Base-by-base conservation (phyloP, 2,113 vertebrate species). In the Lasiurus borealis region DNA sequence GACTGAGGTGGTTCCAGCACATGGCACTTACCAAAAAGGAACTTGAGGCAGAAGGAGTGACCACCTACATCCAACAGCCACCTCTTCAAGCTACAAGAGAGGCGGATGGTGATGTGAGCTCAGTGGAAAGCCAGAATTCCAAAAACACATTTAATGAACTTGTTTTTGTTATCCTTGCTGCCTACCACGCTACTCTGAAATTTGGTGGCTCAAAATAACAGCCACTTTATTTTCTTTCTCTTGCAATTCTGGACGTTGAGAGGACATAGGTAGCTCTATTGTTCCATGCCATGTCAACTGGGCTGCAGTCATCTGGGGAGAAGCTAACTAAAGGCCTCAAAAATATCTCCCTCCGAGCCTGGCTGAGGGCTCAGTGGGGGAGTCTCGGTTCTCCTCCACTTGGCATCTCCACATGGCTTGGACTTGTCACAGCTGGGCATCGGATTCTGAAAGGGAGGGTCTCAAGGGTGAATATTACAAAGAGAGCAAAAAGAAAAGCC, bases 321-420 rank as follows among this genome's bases (percentile, higher is more conserved):
- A 36, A 27, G 23, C 29, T 10, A 59, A 83, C 36, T 1, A 29
- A 83, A 72, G n/a, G 15, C 2, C 1, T n/a, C 21, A 36, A 34
- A 59, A 48, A 46, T 3, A 59, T 81, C 3, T 6, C 75, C 0
- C 13, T 31, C 46, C 3, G 1, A 0, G 4, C 13, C 46, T 8
- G 46, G 2, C 59, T 19, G n/a, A 71, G 14, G 21, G 19, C 34
- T 19, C 36, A 15, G 54, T 34, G n/a, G 59, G 12, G 8, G 19
- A 34, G 19, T 2, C 18, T 75, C 4, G 0, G 13, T 31, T n/a
- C 44, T 27, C 48, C 44, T 31, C 48, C 9, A 3, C 0, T 0
- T 27, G 40, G 31, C n/a, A 27, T 64, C n/a, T 76, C 27, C 44
- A 31, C 8, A 29, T 68, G 31, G n/a, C n/a, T n/a, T n/a, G n/a